Conservation (phyloP, 2,113 vertebrate genomes). For the Podarcis raffonei region DNA sequence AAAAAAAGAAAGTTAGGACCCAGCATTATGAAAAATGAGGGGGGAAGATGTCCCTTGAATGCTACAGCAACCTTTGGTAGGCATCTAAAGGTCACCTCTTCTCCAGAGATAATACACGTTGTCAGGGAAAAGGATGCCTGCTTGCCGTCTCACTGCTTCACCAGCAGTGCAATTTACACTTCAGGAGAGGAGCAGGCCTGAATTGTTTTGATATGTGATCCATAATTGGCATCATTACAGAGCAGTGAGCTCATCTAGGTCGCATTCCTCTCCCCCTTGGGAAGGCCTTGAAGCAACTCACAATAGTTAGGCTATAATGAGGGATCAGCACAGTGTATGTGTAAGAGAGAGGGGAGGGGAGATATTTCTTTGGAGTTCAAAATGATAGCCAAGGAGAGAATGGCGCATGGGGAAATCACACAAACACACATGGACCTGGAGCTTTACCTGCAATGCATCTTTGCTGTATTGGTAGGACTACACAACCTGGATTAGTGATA, state of each 20-base stretch:
- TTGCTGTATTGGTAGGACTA: not conserved
- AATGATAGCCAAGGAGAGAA: slow-evolving; percentile 44
- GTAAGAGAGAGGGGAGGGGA: not conserved
- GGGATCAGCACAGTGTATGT: not conserved
- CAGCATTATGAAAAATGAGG: not conserved
- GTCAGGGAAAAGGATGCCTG: slow-evolving; percentile 30
- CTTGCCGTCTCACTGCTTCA: fast-evolving
- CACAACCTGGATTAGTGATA: too few relatives aligned
- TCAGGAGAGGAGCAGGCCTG: slow-evolving; percentile 47
- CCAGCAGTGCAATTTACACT: slow-evolving; percentile 15
- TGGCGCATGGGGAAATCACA: not conserved
- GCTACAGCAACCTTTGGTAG: not conserved
- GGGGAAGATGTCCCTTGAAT: not conserved
- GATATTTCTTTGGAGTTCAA: slow-evolving; percentile 60
- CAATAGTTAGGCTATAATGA: slow-evolving; percentile 61
- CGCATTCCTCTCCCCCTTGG: slow-evolving; percentile 51
- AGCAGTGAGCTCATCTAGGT: slow-evolving; percentile 75
- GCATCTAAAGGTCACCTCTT: slow-evolving; percentile 35
- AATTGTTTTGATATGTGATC: slow-evolving; percentile 75
- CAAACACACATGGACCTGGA: not conserved
- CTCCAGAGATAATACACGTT: slow-evolving; percentile 43
- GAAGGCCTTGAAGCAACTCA: slow-evolving; percentile 50
- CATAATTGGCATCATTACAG: slow-evolving; percentile 74
- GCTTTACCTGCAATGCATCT: not conserved
- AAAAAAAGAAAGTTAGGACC: not conserved